Conservation (phyloP, 1,140 invertebrate genomes). For the Lasioglossum albipes region DNA sequence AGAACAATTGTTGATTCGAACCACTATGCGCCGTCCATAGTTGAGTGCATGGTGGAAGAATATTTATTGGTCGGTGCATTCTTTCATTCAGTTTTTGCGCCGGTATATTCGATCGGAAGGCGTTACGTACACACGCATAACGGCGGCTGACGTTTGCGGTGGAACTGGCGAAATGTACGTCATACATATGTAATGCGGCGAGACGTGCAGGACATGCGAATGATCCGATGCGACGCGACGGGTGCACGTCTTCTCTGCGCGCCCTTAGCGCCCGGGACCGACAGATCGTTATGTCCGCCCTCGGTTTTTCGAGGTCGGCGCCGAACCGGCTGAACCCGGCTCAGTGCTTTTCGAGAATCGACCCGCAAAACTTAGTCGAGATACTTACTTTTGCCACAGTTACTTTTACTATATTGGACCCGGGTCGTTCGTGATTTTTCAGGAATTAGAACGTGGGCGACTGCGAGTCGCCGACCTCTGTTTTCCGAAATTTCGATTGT, state of each 20-base stretch:
- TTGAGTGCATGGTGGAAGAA: no score
- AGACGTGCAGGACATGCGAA: constrained; percentile 40
- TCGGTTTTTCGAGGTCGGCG: constrained; percentile 28
- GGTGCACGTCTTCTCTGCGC: background rate
- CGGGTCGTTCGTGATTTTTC: background rate
- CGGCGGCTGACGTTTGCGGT: background rate
- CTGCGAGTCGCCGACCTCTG: background rate
- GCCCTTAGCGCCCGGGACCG: background rate
- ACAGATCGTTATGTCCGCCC: constrained; percentile 25
- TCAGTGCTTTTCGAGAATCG: constrained; percentile 15
- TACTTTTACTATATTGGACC: background rate
- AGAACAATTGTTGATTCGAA: no score
- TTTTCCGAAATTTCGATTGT: no score
- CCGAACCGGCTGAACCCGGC: background rate
- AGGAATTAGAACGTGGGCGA: background rate
- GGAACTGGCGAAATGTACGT: constrained; percentile 24
- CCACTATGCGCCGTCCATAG: no score
- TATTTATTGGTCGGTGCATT: background rate
- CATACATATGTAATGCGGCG: constrained; percentile 47
- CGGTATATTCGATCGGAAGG: constrained; percentile 10
- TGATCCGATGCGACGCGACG: background rate
- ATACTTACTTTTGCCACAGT: background rate
- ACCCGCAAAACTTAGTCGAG: background rate
- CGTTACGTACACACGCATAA: background rate
- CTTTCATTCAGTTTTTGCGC: background rate